These are phyloP conservation scores for Actinopyga echinites DNA, from an alignment of 53 echinoderm and acorn worm genomes.

Conservation along the genomic window DNA sequence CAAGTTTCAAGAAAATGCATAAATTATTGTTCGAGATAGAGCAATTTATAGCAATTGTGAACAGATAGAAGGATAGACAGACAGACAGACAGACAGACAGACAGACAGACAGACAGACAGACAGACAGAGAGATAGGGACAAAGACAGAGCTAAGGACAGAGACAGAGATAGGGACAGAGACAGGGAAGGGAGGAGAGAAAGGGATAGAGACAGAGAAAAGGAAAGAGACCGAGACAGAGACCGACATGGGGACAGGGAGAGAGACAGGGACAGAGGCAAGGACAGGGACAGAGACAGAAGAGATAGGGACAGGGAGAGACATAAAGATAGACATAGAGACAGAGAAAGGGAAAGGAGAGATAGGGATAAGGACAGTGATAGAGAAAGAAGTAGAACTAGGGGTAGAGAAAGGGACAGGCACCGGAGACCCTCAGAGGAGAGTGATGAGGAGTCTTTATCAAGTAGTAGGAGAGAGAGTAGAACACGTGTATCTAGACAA, in stretches of 20 bases:
- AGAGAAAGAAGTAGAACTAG: neutral
- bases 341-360: conserved; percentile 33
- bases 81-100: too few relatives aligned
- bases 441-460: neutral
- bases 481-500: neutral
- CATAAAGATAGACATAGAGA: neutral
- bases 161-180: neutral
- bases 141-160: neutral
- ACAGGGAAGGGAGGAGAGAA: neutral
- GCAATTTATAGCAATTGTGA: neutral
- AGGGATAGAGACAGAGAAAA: neutral
- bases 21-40: too few relatives aligned
- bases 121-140: neutral
- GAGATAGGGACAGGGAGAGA: neutral
- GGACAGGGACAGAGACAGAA: neutral
- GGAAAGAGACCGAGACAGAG: neutral
- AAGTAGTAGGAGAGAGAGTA: conserved; percentile 14
- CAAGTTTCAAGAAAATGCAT: neutral
- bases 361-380: neutral
- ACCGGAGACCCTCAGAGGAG: neutral
- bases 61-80: neutral
- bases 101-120: neutral
- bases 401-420: neutral
- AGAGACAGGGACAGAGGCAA: neutral
- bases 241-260: neutral